These are phyloP conservation scores for Agrotis exclamationis DNA, from an alignment of 2,888 invertebrate species.

Conservation along the genomic window DNA sequence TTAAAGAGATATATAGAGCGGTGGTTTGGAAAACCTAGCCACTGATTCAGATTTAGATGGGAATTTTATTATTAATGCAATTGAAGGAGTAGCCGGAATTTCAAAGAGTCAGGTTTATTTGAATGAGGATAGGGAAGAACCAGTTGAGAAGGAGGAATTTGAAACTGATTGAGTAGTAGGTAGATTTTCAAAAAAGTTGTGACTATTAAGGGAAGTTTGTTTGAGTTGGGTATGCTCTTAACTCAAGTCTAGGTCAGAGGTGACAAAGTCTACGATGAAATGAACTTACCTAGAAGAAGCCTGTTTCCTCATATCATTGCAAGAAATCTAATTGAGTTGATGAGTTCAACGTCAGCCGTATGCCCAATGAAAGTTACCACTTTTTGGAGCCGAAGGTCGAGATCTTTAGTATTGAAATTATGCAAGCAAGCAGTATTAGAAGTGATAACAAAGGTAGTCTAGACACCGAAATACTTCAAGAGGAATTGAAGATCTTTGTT, in stretches of 20 bases:
- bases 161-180: neutral
- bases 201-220: neutral
- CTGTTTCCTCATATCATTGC: too few relatives aligned
- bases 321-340: too few relatives aligned
- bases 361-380: too few relatives aligned
- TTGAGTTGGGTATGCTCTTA: too few relatives aligned
- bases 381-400: too few relatives aligned
- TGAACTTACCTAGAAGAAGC: too few relatives aligned
- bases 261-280: neutral
- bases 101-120: neutral
- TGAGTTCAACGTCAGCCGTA: too few relatives aligned
- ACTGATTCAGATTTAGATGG: conserved; percentile 36
- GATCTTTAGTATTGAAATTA: too few relatives aligned
- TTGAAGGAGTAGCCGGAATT: neutral
- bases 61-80: conserved; percentile 9
- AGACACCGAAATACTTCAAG: too few relatives aligned
- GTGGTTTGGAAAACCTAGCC: conserved; percentile 21
- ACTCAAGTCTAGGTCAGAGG: too few relatives aligned
- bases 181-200: neutral
- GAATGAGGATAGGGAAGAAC: neutral
- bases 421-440: too few relatives aligned
- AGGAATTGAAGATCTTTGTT: neutral
- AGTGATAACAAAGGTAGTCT: too few relatives aligned
- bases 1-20: neutral
- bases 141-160: neutral